Conservation (phyloP, 1,140 invertebrate species). For the Bombus haemorrhoidalis region DNA sequence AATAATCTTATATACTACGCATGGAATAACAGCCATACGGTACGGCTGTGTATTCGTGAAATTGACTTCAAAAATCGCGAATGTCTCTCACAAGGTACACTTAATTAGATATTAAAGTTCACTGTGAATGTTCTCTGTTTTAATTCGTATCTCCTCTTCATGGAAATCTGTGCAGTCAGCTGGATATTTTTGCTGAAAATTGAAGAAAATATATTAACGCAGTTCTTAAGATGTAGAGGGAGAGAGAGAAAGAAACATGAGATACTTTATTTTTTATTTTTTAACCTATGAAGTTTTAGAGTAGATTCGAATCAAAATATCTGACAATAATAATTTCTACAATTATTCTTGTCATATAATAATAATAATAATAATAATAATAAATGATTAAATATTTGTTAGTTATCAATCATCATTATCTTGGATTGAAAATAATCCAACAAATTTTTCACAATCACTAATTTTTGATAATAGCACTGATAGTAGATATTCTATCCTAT, state of each 20-base stretch:
- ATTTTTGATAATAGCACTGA: too few relatives aligned
- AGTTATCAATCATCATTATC: too few relatives aligned
- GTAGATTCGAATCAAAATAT: too few relatives aligned
- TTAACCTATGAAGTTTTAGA: too few relatives aligned
- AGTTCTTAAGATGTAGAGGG: background rate
- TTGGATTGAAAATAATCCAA: too few relatives aligned
- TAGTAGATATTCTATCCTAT: too few relatives aligned
- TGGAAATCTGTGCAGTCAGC: constrained; percentile 89
- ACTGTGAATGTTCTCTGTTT: constrained; percentile 89
- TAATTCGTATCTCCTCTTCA: constrained; percentile 90
- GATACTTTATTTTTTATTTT: background rate
- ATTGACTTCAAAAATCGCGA: constrained; percentile 17
- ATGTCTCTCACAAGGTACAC: constrained; percentile 53
- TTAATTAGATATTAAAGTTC: constrained; percentile 84
- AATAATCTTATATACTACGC: constrained; percentile 13
- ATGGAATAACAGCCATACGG: background rate
- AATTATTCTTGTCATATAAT: too few relatives aligned
- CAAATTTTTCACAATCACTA: too few relatives aligned
- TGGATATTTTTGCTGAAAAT: constrained; percentile 87
- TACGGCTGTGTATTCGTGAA: background rate
- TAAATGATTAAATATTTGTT: too few relatives aligned
- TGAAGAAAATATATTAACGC: constrained; percentile 3
- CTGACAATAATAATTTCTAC: too few relatives aligned
- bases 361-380: too few relatives aligned
- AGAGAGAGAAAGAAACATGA: background rate